Percentiles rank a stretch among this genome's conserved stretches.
Conservation (phyloP, 2,888 invertebrate genomes). For the Lobophora halterata region DNA sequence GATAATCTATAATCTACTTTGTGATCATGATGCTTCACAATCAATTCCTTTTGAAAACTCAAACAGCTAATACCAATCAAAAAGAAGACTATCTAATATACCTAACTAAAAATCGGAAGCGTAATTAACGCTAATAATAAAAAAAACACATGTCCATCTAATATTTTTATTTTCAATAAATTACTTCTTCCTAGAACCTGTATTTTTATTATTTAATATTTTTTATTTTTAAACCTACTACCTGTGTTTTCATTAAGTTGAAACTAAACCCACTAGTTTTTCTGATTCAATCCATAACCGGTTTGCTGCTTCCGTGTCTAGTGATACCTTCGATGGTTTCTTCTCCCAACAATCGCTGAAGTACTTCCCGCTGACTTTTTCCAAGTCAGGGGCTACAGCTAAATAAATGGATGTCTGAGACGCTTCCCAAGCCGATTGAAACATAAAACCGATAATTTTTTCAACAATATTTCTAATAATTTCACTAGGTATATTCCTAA, state of each 20-base stretch:
- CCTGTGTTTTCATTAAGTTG: no score
- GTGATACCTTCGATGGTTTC: slow-evolving; percentile 73
- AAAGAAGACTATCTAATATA: no score
- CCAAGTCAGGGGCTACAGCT: slow-evolving; percentile 76
- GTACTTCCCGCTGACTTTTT: slow-evolving; percentile 82
- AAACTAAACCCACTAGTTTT: slow-evolving; percentile 63
- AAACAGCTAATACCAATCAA: no score
- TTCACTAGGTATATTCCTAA: slow-evolving; percentile 79
- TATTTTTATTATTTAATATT: slow-evolving; percentile 1
- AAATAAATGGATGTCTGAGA: slow-evolving; percentile 84
- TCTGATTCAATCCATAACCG: slow-evolving; percentile 85
- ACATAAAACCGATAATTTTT: slow-evolving; percentile 52
- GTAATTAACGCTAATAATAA: slow-evolving; percentile 4
- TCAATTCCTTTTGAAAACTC: no score
- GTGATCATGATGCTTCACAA: no score
- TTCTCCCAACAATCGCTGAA: slow-evolving; percentile 81
- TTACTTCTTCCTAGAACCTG: no score
- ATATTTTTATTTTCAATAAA: no score
- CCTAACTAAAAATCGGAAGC: no score
- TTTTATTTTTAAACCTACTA: no score
- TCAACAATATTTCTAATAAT: slow-evolving; percentile 52
- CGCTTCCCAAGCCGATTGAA: slow-evolving; percentile 83
- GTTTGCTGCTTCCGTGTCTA: slow-evolving; percentile 74
- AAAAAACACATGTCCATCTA: no score
- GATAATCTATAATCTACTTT: no score